A percentile compares a stretch with the other conserved stretches of the same genome.
Conservation (phyloP, 1,140 invertebrate genomes). For the Caenorhabditis inopinata region DNA sequence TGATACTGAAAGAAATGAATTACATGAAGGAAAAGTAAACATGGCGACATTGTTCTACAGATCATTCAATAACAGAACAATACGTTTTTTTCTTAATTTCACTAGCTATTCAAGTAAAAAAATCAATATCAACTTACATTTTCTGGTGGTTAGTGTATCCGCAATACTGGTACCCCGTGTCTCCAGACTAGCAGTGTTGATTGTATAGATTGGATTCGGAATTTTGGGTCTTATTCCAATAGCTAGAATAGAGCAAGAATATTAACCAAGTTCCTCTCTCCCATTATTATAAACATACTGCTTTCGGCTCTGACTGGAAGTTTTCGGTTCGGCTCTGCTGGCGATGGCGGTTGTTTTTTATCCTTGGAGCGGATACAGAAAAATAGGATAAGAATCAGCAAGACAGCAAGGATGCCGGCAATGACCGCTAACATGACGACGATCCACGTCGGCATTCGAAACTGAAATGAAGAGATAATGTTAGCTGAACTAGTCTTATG, state of each 20-base stretch:
- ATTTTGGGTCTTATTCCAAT: conserved; percentile 17
- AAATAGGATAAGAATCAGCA: conserved; percentile 7
- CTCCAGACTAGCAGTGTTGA: conserved; percentile 6
- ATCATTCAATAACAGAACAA: too few species aligned
- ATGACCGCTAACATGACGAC: conserved; percentile 24
- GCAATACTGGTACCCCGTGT: conserved; percentile 17
- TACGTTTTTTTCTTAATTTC: too few species aligned
- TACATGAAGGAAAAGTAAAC: neutral
- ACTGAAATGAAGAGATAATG: neutral
- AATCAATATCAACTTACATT: too few species aligned
- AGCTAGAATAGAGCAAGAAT: neutral
- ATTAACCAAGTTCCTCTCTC: too few species aligned
- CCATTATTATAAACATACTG: neutral
- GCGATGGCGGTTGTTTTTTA: conserved; percentile 8
- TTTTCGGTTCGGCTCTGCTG: neutral
- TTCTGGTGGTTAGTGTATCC: conserved; percentile 29
- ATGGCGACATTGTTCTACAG: too few species aligned
- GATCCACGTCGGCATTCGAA: conserved; percentile 29
- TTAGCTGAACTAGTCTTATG: neutral
- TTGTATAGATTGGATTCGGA: conserved; percentile 3
- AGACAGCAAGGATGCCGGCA: conserved; percentile 11
- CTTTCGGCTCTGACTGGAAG: neutral
- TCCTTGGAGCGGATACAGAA: conserved; percentile 14
- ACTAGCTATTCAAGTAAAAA: too few species aligned
- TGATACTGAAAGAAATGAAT: conserved; percentile 21